These are phyloP conservation scores for Phoebastria nigripes DNA, from an alignment of 2,797 vertebrate genomes.

Conservation along the genomic window DNA sequence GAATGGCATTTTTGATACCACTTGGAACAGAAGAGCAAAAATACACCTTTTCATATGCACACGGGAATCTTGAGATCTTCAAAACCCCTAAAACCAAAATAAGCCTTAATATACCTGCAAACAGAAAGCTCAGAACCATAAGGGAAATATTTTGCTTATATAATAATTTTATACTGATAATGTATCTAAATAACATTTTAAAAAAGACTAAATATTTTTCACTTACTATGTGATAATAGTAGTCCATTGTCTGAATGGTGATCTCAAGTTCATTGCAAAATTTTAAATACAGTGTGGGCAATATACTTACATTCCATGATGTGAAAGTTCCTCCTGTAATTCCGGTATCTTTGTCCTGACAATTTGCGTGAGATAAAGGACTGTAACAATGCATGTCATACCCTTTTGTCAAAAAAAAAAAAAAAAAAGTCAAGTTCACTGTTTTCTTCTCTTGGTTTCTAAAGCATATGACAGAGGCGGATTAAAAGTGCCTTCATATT, in stretches of 20 bases:
- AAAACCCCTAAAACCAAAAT: constrained; percentile 11
- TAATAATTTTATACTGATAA: background rate
- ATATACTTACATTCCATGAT: background rate
- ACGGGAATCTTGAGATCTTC: background rate
- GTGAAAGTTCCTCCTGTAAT: background rate
- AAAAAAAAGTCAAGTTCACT: background rate
- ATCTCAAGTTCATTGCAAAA: background rate
- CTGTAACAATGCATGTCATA: accelerated
- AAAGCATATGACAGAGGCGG: background rate
- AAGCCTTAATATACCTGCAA: constrained; percentile 15
- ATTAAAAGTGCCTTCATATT: accelerated
- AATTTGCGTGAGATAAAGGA: background rate
- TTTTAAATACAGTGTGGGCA: background rate
- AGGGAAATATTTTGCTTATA: background rate
- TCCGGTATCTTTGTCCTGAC: background rate
- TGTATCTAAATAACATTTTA: background rate
- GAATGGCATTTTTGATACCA: constrained; percentile 5
- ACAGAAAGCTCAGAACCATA: background rate
- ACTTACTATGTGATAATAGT: accelerated
- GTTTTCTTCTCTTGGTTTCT: background rate
- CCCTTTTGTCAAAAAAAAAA: background rate
- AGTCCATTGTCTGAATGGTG: accelerated
- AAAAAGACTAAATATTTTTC: background rate
- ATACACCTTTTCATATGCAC: background rate
- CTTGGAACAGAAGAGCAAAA: constrained; percentile 63